phyloP scores from a whole-genome alignment of 2,888 invertebrate species.

The Serripes groenlandicus region DNA sequence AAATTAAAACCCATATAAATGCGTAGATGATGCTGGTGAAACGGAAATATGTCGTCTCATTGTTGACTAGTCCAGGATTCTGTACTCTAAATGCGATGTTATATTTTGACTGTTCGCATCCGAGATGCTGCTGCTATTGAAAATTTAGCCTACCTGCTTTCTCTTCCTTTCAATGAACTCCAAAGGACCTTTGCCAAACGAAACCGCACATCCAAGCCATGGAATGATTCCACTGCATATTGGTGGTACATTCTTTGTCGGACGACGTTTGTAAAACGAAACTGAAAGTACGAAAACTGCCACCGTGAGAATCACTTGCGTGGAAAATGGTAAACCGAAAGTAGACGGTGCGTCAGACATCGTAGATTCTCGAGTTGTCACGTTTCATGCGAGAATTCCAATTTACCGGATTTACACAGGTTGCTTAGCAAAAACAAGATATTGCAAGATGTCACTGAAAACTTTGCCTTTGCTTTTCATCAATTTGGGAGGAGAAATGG shows the following conservation, averaged over 20 bases:
- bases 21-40: no score
- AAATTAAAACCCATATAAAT: no score
- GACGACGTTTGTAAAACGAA: neutral
- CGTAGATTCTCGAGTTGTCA: constrained; percentile 30
- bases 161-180: constrained; percentile 77
- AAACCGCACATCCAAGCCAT: constrained; percentile 83
- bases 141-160: constrained; percentile 69
- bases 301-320: neutral
- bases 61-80: no score
- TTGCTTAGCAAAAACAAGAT: constrained; percentile 59
- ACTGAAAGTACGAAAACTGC: neutral
- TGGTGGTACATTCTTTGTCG: constrained; percentile 67
- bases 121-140: no score
- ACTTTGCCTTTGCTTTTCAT: constrained; percentile 93
- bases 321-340: constrained; percentile 48
- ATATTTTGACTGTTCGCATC: no score
- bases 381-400: constrained; percentile 27
- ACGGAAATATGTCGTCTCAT: no score
- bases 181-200: constrained; percentile 82
- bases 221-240: constrained; percentile 79
- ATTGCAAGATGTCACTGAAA: constrained; percentile 86
- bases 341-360: constrained; percentile 53
- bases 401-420: constrained; percentile 51
- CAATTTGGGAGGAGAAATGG: constrained; percentile 98
- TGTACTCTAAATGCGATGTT: no score